Percentiles rank a stretch among this genome's conserved stretches.
Evolutionary conservation across 2,113 vertebrate genomes (phyloP).

Genomic region (Illadopsis cleaveri): DNA sequence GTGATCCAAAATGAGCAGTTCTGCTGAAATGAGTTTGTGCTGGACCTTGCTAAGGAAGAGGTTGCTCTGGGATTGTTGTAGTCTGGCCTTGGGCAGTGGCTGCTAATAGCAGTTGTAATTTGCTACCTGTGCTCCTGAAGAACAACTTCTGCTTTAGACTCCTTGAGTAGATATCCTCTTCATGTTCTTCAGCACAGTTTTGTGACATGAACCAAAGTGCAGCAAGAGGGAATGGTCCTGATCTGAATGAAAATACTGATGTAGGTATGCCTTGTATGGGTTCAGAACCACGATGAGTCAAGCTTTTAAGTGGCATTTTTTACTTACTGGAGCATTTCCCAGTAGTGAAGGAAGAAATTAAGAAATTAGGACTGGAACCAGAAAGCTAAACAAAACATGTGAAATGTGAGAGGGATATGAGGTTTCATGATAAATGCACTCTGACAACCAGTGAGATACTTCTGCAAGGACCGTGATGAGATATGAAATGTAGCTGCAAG

Average conservation of each 20-base stretch:
- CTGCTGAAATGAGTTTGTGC: not conserved
- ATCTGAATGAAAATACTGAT: not conserved
- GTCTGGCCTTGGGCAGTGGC: not conserved
- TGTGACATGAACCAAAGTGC: not conserved
- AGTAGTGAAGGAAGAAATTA: not conserved
- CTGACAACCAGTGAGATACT: not conserved
- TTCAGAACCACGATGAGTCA: not conserved
- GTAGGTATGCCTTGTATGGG: not conserved
- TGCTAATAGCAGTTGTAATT: fast-evolving
- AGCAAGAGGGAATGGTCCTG: not conserved
- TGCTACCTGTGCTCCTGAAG: not conserved
- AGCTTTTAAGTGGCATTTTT: not conserved
- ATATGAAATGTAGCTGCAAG: not conserved
- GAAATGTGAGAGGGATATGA: not conserved
- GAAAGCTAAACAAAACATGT: not conserved
- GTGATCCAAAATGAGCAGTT: not conserved
- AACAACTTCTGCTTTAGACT: not conserved
- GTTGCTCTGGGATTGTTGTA: not conserved
- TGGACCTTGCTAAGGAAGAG: not conserved
- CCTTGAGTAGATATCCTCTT: not conserved
- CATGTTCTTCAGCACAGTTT: not conserved
- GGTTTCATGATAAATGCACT: not conserved
- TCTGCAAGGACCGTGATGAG: not conserved
- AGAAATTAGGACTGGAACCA: not conserved
- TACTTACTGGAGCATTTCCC: not conserved